phyloP scores from a whole-genome alignment of 2,888 invertebrate genomes.

The Troides oblongomaculatus region DNA sequence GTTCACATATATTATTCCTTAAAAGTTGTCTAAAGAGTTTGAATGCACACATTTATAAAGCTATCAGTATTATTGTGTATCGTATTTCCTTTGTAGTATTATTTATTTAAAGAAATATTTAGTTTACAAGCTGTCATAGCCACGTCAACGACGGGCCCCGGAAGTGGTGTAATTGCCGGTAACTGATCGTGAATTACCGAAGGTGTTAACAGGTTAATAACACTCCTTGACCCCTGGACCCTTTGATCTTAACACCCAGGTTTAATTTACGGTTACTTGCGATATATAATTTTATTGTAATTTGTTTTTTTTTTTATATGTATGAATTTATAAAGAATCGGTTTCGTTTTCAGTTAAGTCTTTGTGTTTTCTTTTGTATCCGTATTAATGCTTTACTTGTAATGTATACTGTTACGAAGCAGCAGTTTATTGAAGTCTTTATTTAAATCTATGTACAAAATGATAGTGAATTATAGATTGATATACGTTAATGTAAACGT shows the following conservation, averaged over 20 bases:
- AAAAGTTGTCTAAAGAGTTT: too few species aligned
- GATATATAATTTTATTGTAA: constrained; percentile 24
- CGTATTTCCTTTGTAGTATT: background rate
- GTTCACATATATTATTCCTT: too few species aligned
- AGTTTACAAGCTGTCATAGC: constrained; percentile 44
- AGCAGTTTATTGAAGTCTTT: background rate
- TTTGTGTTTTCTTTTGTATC: background rate
- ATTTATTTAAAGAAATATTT: background rate
- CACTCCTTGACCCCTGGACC: constrained; percentile 67
- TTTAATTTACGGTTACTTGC: constrained; percentile 23
- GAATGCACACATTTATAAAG: too few species aligned
- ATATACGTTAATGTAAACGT: background rate
- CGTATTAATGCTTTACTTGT: background rate
- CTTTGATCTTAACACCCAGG: constrained; percentile 30
- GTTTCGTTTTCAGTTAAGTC: background rate
- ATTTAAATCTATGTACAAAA: background rate
- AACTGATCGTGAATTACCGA: constrained; percentile 68
- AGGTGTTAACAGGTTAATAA: constrained; percentile 77
- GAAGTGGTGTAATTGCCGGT: constrained; percentile 71
- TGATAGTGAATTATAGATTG: background rate
- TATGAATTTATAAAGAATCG: constrained; percentile 4
- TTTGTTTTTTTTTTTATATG: constrained; percentile 12
- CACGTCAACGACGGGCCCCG: constrained; percentile 52
- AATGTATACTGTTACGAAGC: background rate
- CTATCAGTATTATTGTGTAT: background rate